Evolutionary conservation across 2,888 invertebrate genomes (phyloP), one percentile per base, ranked within the genome.

Genomic region (Coleophora flavipennella): DNA sequence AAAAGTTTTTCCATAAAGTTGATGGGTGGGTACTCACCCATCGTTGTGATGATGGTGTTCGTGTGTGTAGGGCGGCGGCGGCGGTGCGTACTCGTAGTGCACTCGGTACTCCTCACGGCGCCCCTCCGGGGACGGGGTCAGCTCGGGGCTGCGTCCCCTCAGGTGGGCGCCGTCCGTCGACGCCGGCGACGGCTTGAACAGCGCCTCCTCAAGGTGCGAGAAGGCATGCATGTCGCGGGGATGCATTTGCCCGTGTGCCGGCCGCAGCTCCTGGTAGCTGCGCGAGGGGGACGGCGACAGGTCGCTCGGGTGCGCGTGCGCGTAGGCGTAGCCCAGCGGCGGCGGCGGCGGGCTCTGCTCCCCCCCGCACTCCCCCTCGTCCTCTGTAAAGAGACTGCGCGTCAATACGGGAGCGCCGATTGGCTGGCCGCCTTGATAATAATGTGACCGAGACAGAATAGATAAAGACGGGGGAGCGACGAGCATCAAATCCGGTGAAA

Each of bases 201-300:
- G 62, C 54, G 61, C 51, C 55, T 70, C 71, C 53, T 72, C 73
- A 57, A 71, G 60, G 73, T 78, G 76, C 68, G 68, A 67, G 71
- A 79, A 78, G 55, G 72, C 48, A 68, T 75, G 77, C 79, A 79
- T 76, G 72, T 77, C 80, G 68, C 80, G 78, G 63, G 72, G 55
- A 50, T 55, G 42, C 44, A 45, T 42, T 63, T 67, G 72, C 51
- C 56, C 45, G 48, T 54, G 42, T 56, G 55, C 70, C 53, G 75
- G 74, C 59, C 77, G 71, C 64, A 80, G 72, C 78, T 80, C 80
- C 71, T 80, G 78, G 78, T 80, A 79, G 78, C 78, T 70, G 74
- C 76, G 78, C 68, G 75, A 63, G 67, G 59, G 71, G 62, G 72
- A 62, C 68, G 78, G 73, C 63, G 76, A 70, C 62, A 62, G 58